Percentiles rank a stretch among this genome's conserved stretches.
These are phyloP conservation scores for Drosophila kambysellisi DNA, from an alignment of 2,888 invertebrate species.

Conservation along the genomic window DNA sequence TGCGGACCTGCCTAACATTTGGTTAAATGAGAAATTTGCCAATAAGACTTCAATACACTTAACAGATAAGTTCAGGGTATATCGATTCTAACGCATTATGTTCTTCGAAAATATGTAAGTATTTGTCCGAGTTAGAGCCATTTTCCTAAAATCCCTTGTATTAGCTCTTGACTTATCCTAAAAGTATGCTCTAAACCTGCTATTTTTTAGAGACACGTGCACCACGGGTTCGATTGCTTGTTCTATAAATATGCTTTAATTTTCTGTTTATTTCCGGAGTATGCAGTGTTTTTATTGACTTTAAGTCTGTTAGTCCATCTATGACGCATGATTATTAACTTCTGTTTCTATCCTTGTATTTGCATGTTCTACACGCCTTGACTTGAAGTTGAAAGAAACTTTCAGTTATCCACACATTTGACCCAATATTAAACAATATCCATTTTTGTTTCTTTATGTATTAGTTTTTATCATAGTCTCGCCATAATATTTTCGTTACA, in stretches of 20 bases:
- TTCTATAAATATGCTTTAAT: background rate
- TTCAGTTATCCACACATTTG: background rate
- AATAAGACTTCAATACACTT: no score
- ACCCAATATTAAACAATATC: slow-evolving; percentile 7
- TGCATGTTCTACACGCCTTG: background rate
- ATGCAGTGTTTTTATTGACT: background rate
- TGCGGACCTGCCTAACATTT: no score
- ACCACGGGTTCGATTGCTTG: background rate
- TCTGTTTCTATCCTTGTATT: no score
- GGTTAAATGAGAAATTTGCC: no score
- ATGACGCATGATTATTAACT: background rate
- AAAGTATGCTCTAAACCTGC: background rate
- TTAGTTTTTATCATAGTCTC: slow-evolving; percentile 64
- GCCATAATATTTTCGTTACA: slow-evolving; percentile 64
- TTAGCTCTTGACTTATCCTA: background rate
- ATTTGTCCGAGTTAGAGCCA: background rate
- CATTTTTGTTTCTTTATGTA: slow-evolving; percentile 34
- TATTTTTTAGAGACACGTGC: background rate
- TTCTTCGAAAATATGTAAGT: background rate
- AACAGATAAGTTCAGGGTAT: no score
- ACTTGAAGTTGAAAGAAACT: background rate
- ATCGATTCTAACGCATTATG: background rate
- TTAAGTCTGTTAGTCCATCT: background rate
- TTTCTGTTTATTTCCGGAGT: background rate
- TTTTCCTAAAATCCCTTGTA: background rate